Evolutionary conservation across 92 coral and sea anemone genomes (phyloP), one percentile per base, ranked within the genome.

Genomic region (Paragorgia papillata): DNA sequence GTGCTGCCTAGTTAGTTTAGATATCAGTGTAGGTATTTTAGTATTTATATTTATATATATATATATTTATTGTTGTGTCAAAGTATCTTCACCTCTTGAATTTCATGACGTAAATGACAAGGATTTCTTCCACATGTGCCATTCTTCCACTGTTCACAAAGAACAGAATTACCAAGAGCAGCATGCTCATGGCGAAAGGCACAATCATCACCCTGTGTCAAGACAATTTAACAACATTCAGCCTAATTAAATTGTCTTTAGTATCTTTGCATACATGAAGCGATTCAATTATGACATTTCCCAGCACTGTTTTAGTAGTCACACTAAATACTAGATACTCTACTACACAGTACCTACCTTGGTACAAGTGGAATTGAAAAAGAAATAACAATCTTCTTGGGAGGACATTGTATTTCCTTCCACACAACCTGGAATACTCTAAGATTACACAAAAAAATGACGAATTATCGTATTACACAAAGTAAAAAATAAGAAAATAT

Each of bases 181-280:
- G 85, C 91, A 15, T 93, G 97, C 53, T 93, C 84, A 69, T 93
- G 97, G 48, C 97, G 88, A 55, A 86, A 93, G 7, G 92, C 96
- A 76, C 97, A 93, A 14, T 76, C 85, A 70, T 88, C 97, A 40
- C 97, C 97, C 97, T 93, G 57, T 3, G 18, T 2, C 43, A 33
- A 25, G 9, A 77, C 4, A 66, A 62, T 26, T 26, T 14, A 41
- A 9, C 19, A 55, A 60, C 6, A 5, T 51, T 22, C 31, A 13
- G 29, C 43, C 10, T 37, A 37, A 56, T 37, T 37, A 37, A 56
- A 31, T 28, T 56, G 9, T 22, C 1, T 56, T 22, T 4, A 56
- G 3, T 4, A 56, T 56, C 37, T 31, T 67, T 67, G 19, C 24
- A 31, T 57, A 73, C 65, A 51, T 51, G 58, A 17, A 51, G 8